phyloP scores from a whole-genome alignment of 2,888 invertebrate species.

The Synanthedon vespiformis region DNA sequence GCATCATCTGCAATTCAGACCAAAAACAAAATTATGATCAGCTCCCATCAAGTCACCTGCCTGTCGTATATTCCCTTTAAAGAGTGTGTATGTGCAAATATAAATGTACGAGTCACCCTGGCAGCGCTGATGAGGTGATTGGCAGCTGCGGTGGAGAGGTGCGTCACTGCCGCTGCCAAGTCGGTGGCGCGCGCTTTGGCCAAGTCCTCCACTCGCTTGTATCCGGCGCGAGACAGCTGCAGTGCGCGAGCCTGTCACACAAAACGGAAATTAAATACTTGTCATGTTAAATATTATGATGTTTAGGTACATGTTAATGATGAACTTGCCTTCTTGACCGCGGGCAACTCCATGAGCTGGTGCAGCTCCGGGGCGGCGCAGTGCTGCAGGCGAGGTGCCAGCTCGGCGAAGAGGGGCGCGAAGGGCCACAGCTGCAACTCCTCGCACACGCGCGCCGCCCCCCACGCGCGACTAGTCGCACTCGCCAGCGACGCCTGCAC shows the following conservation, averaged over 20 bases:
- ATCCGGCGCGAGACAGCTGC: conserved; percentile 87
- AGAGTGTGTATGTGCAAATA: no score
- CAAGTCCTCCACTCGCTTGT: conserved; percentile 78
- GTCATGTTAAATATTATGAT: no score
- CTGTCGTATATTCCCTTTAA: no score
- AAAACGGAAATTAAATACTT: neutral
- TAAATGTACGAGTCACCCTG: conserved; percentile 68
- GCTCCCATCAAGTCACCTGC: no score
- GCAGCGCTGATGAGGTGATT: conserved; percentile 88
- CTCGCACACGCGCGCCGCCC: conserved; percentile 84
- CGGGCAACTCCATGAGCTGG: conserved; percentile 88
- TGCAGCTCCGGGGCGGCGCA: conserved; percentile 85
- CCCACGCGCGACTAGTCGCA: conserved; percentile 79
- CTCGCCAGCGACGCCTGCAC: conserved; percentile 82
- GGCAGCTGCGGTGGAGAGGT: conserved; percentile 80
- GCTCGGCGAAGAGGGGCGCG: conserved; percentile 77
- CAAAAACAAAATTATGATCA: neutral
- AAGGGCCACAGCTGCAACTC: conserved; percentile 88
- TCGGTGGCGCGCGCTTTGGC: conserved; percentile 77
- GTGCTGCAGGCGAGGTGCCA: conserved; percentile 81
- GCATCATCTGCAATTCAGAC: conserved; percentile 73
- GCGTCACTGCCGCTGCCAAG: conserved; percentile 74
- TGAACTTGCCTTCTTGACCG: conserved; percentile 76
- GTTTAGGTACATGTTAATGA: no score
- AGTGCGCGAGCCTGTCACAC: conserved; percentile 79